Evolutionary conservation across 2,888 invertebrate species (phyloP), one percentile per base, ranked within the genome.

Genomic region (Apotomis betuletana): DNA sequence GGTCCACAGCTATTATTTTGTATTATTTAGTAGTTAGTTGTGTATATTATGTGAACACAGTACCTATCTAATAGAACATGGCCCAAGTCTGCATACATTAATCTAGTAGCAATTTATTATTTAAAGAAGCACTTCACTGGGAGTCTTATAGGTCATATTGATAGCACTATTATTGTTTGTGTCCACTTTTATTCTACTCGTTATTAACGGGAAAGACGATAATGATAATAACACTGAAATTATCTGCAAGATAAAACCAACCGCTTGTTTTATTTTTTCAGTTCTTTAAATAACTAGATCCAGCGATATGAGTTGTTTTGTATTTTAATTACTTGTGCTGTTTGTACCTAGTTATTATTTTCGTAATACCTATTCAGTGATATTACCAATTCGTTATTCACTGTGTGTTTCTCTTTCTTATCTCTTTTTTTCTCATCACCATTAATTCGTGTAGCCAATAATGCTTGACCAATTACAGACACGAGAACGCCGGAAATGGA

Each of bases 401-500:
- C 12, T 49, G 36, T 57, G 38, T 41, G 57, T 57, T 13, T 55
- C 5, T 62, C 9, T 49, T 3, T 38, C 13, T 27, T 27, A 27
- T 27, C 27, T 27, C 27, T 27, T 27, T 27, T 27, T 27, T 8
- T 10, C 9, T 38, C 13, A 10, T 4, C 46, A 62, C 13, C 8
- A 13, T 57, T 9, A 27, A 49, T 49, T 44, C 27, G 15, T 41
- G n/a, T 57, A 60, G 59, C 15, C 49, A 49, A 70, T 67, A 60
- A 71, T 15, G n/a, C 67, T 55, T 62, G 36, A 57, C 57, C 82
- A 79, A 81, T 89, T 88, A 75, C 92, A 93, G 93, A 87, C 85
- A 82, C 85, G 74, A 90, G 88, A 86, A 87, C 90, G 73, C 82
- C 91, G 74, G 93, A 93, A 88, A 91, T 93, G 54, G 92, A 92